A percentile compares a stretch with the other conserved stretches of the same genome.
phyloP scores from a whole-genome alignment of 2,113 vertebrate genomes.

The Nibea albiflora region DNA sequence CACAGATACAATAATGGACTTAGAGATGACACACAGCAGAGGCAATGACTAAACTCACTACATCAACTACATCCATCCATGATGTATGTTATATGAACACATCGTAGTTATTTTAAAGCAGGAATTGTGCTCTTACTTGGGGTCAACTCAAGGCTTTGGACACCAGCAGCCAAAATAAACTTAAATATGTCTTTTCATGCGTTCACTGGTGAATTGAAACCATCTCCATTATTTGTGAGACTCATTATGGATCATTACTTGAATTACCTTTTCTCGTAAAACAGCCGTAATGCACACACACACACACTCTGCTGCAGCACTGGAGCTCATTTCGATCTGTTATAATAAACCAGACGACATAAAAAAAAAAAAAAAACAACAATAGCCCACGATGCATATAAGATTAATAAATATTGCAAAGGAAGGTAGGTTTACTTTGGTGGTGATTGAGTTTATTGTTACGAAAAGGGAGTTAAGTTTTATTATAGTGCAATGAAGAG shows the following conservation, averaged over 20 bases:
- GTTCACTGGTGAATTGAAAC: constrained; percentile 18
- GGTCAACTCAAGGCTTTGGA: neutral
- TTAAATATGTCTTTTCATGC: constrained; percentile 29
- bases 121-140: neutral
- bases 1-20: neutral
- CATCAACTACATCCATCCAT: neutral
- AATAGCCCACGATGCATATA: constrained; percentile 10
- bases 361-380: neutral
- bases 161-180: neutral
- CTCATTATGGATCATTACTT: constrained; percentile 56
- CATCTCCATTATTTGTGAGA: constrained; percentile 25
- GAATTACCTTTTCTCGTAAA: constrained; percentile 38
- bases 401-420: constrained; percentile 38
- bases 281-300: constrained; percentile 18
- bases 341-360: constrained; percentile 28
- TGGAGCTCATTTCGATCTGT: constrained; percentile 27
- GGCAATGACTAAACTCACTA: neutral
- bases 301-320: neutral
- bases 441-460: constrained; percentile 8
- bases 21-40: neutral
- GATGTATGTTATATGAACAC: neutral
- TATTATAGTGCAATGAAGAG: neutral
- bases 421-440: constrained; percentile 19
- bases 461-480: constrained; percentile 11
- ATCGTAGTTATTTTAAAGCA: neutral